A percentile compares a stretch with the other conserved stretches of the same genome.
Evolutionary conservation across 2,888 invertebrate species (phyloP).

Genomic region (Unio pictorum): DNA sequence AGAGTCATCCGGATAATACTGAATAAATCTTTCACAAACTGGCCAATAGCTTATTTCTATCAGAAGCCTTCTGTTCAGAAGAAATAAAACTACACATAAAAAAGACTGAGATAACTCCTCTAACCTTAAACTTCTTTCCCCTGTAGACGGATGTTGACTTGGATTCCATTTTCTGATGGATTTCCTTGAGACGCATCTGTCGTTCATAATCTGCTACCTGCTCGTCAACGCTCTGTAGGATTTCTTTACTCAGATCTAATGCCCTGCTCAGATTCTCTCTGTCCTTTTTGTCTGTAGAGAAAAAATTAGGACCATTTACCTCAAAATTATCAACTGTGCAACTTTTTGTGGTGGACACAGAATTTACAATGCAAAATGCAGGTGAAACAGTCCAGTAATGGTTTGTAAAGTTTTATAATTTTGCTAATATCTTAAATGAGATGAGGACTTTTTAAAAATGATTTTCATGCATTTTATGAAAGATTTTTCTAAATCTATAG

Average conservation of each 20-base stretch:
- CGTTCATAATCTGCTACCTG: constrained; percentile 94
- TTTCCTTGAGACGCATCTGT: constrained; percentile 90
- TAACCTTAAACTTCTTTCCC: constrained; percentile 84
- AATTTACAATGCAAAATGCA: no score
- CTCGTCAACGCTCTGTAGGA: constrained; percentile 91
- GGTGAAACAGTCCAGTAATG: no score
- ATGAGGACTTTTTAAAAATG: no score
- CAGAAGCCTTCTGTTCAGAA: background rate
- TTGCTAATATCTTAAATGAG: no score
- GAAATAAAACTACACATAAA: background rate
- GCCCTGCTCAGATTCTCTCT: constrained; percentile 86
- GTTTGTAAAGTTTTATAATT: no score
- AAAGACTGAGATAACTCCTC: constrained; percentile 3
- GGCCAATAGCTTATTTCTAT: background rate
- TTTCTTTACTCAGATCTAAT: constrained; percentile 86
- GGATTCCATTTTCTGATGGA: constrained; percentile 92
- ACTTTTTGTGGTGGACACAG: no score
- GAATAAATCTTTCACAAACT: no score
- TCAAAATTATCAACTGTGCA: no score
- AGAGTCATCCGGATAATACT: no score
- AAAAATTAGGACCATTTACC: background rate
- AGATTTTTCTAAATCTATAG: no score
- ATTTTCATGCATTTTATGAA: no score
- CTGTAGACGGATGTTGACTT: constrained; percentile 84
- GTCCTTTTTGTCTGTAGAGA: constrained; percentile 81